These are phyloP conservation scores for Pararge aegeria DNA, from an alignment of 1,140 invertebrate genomes.

Conservation along the genomic window DNA sequence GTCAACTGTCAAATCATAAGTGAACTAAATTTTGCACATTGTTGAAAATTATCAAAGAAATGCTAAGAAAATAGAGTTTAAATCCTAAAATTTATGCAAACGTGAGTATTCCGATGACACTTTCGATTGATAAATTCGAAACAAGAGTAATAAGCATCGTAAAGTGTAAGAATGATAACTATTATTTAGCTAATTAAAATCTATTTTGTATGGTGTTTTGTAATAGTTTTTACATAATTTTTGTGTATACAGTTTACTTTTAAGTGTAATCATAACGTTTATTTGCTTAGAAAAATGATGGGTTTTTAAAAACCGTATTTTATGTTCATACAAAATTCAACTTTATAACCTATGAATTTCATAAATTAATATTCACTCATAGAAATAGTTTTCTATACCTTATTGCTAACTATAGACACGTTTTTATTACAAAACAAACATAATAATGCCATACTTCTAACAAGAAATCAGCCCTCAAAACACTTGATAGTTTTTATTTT, in stretches of 20 bases:
- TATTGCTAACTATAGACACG: too few species aligned
- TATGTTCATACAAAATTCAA: neutral
- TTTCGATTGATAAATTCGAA: neutral
- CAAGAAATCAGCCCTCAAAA: too few species aligned
- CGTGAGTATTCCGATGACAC: constrained; percentile 16
- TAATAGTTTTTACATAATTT: neutral
- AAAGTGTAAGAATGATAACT: neutral
- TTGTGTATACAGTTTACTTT: neutral
- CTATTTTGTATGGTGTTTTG: neutral
- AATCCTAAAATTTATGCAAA: constrained; percentile 19
- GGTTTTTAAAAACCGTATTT: neutral
- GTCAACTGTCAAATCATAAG: neutral
- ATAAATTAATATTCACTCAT: too few species aligned
- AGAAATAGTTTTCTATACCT: too few species aligned
- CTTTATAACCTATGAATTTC: too few species aligned
- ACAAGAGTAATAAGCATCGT: neutral
- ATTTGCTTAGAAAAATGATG: neutral
- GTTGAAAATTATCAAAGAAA: constrained; percentile 17
- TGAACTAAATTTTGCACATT: constrained; percentile 17
- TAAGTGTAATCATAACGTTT: neutral
- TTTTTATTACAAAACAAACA: too few species aligned
- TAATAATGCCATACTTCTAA: too few species aligned
- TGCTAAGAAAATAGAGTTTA: constrained; percentile 13
- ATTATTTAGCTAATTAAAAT: neutral
- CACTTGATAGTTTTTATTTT: too few species aligned